Evolutionary conservation across 1,140 invertebrate genomes (phyloP), one percentile per base, ranked within the genome.

Genomic region (Trachymyrmex septentrionalis): DNA sequence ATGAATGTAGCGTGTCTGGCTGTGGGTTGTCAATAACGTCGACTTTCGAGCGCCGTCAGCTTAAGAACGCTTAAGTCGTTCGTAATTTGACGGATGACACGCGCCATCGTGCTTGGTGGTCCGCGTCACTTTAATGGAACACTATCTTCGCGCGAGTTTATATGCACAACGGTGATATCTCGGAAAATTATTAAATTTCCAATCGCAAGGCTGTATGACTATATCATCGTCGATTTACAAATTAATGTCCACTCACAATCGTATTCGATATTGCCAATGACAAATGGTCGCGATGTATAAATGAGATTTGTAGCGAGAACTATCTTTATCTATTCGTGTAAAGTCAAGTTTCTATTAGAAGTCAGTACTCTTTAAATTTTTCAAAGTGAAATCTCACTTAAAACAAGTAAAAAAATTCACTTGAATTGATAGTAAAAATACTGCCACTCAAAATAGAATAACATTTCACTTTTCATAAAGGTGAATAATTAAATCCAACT

Each of bases 61-160:
- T 78, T 24, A 30, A 38, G 50, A 63, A 63, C 34, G 55, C 69
- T 67, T 48, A 67, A 67, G 72, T 71, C 27, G 21, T 38, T 57
- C 82, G 21, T 91, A 88, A 91, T 86, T 90, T 82, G 81, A 85
- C 77, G 59, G 64, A 87, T 59, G 90, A 91, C 90, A 88, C 87
- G 88, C 85, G 88, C 75, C 87, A 16, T 72, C 85, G 77, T 27
- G 50, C 53, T 38, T 50, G 90, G 88, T 92, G 90, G 91, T 92
- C 90, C 61, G 69, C 30, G 69, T 88, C 61, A 24, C 12, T 61
- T 72, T 73, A 80, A 63, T 72, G 34, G 12, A 21, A 55, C 61
- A 63, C 66, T 81, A 73, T 88, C 80, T 86, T 21, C 44, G n/a
- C 55, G 64, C 72, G 48, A 59, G 73, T 84, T 86, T 88, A 88